Percentiles rank a stretch among this genome's conserved stretches.
Conservation (phyloP, 2,888 invertebrate genomes). For the Isotomurus palustris region DNA sequence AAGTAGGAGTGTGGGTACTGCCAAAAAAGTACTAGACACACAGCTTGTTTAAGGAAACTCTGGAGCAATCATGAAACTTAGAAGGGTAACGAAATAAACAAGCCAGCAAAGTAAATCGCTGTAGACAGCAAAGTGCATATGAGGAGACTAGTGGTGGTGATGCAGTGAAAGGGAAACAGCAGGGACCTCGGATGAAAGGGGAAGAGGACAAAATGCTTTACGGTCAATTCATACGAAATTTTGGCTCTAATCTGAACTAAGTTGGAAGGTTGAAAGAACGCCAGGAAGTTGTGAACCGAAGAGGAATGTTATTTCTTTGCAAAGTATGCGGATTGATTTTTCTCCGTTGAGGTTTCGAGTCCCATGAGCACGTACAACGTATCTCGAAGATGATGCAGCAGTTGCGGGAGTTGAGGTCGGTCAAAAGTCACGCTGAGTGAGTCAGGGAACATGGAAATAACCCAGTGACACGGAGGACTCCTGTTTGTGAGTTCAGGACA, state of each 20-base stretch:
- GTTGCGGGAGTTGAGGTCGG: neutral
- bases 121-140: too few species aligned
- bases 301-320: neutral
- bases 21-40: neutral
- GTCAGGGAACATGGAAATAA: neutral
- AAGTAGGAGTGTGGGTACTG: too few species aligned
- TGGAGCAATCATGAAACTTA: too few species aligned
- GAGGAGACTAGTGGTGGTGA: too few species aligned
- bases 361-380: neutral
- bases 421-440: slow-evolving; percentile 3
- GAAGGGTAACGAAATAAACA: too few species aligned
- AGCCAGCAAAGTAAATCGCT: too few species aligned
- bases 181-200: too few species aligned
- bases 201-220: slow-evolving; percentile 4
- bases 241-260: slow-evolving; percentile 12
- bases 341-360: neutral
- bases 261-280: neutral
- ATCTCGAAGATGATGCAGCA: neutral
- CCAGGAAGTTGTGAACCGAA: slow-evolving; percentile 2
- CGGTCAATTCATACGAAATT: slow-evolving; percentile 7
- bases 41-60: too few species aligned
- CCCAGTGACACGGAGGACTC: neutral
- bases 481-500: slow-evolving; percentile 2
- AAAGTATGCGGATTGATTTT: slow-evolving; percentile 8
- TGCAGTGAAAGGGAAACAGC: too few species aligned